Base-by-base conservation (phyloP, 2,113 vertebrate genomes). In the Mola mola region DNA sequence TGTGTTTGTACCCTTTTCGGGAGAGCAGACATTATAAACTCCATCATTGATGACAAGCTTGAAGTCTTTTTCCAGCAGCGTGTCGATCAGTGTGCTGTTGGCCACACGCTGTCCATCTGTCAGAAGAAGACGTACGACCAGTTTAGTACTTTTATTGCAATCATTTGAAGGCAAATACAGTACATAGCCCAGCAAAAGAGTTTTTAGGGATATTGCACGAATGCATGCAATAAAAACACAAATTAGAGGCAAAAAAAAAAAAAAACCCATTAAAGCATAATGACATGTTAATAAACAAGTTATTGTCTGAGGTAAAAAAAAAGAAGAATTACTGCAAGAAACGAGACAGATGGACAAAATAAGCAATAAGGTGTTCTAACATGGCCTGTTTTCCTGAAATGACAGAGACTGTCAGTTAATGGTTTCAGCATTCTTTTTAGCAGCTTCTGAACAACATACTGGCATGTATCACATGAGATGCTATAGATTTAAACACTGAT, bases 51-150 rank as follows among this genome's bases (percentile, higher is more conserved):
- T 90, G 70, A 93, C 56, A 36, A 98, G 93, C 63, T 94, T 91
- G 48, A 98, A 98, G 80, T 94, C 92, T 64, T 91, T 93, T 77
- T 81, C 92, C 70, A 98, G 26, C 72, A 98, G 86, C 63, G 90
- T 10, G 25, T 93, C 91, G 75, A 98, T 89, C 25, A 92, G 78
- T 0, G 93, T 95, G 49, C 85, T 85, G 81, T 82, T 63, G 66
- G 94, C 90, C 22, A 98, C 72, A 25, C 75, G 91, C 65, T 49
- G 90, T 59, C 95, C 95, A 48, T 94, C 97, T 98, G 91, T 60
- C 79, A 72, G 57, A 68, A 29, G 0, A 56, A 29, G 17, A 5
- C 33, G 4, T 11, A 2, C 8, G 51, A 15, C 6, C n/a, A n/a
- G n/a, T n/a, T n/a, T n/a, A 29, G 17, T n/a, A n/a, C 2, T 28